Conservation (phyloP, 2,888 invertebrate genomes). For the Lycophotia porphyrea region DNA sequence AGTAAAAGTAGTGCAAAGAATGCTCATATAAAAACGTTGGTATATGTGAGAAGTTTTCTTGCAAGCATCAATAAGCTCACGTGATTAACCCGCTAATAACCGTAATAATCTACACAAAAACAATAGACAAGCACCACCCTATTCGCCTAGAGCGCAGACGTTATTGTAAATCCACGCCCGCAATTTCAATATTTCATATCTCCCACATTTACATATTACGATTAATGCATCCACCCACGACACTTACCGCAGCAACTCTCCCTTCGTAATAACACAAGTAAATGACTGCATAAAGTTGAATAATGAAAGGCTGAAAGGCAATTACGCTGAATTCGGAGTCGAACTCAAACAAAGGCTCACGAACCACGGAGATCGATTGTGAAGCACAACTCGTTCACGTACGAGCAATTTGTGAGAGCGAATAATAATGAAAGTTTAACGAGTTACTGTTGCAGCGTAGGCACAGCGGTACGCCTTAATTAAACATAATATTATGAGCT, state of each 20-base stretch:
- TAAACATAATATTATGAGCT: slow-evolving; percentile 84
- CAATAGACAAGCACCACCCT: slow-evolving; percentile 69
- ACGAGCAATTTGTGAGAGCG: slow-evolving; percentile 88
- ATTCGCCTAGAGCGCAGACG: slow-evolving; percentile 71
- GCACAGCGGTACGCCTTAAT: slow-evolving; percentile 80
- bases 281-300: slow-evolving; percentile 90
- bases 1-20: neutral
- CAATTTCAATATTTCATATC: slow-evolving; percentile 88
- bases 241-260: slow-evolving; percentile 86
- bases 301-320: slow-evolving; percentile 90
- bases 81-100: slow-evolving; percentile 52
- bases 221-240: slow-evolving; percentile 90
- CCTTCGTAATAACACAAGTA: slow-evolving; percentile 89
- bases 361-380: slow-evolving; percentile 87
- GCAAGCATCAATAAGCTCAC: slow-evolving; percentile 9
- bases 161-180: slow-evolving; percentile 80
- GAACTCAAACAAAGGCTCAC: slow-evolving; percentile 89
- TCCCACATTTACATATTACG: slow-evolving; percentile 88
- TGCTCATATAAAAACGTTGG: neutral
- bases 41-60: neutral
- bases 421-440: slow-evolving; percentile 89
- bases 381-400: slow-evolving; percentile 88
- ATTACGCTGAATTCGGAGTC: slow-evolving; percentile 89
- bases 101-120: slow-evolving; percentile 63
- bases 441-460: slow-evolving; percentile 82